These are phyloP conservation scores for Mythimna impura DNA, from an alignment of 2,888 invertebrate species.

Conservation along the genomic window DNA sequence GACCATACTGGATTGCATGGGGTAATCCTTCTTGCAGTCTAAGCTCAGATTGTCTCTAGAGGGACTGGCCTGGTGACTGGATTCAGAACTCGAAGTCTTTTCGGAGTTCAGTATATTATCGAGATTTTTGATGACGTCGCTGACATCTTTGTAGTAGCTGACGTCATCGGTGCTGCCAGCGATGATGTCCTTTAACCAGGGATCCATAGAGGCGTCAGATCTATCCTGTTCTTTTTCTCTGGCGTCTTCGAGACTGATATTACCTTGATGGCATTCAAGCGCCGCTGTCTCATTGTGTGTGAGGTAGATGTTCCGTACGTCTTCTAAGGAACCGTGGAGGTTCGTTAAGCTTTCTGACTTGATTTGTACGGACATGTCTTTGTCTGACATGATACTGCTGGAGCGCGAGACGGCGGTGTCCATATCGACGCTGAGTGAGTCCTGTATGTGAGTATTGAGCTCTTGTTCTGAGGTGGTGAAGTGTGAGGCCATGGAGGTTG, in stretches of 20 bases:
- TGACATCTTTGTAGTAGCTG: constrained; percentile 91
- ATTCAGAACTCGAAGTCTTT: constrained; percentile 91
- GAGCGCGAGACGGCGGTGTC: constrained; percentile 84
- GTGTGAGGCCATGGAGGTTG: constrained; percentile 78
- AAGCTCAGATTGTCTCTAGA: constrained; percentile 87
- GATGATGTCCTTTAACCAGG: constrained; percentile 91
- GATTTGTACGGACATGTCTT: constrained; percentile 81
- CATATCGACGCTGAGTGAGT: constrained; percentile 80
- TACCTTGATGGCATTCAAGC: constrained; percentile 85
- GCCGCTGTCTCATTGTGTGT: constrained; percentile 84
- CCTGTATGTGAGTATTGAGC: constrained; percentile 76
- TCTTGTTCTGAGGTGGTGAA: constrained; percentile 81
- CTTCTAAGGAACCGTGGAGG: constrained; percentile 93
- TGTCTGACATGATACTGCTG: constrained; percentile 86
- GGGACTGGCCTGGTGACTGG: constrained; percentile 90
- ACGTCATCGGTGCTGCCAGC: constrained; percentile 91
- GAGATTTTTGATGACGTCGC: constrained; percentile 92
- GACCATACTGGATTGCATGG: constrained; percentile 83
- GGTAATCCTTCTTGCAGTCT: constrained; percentile 87
- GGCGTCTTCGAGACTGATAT: constrained; percentile 77
- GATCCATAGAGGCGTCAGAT: constrained; percentile 88
- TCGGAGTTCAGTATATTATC: constrained; percentile 92
- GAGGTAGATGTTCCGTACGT: constrained; percentile 87
- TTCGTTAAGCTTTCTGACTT: constrained; percentile 91
- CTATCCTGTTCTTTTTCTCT: constrained; percentile 80